phyloP scores from a whole-genome alignment of 2,113 vertebrate species.

The Tachycineta bicolor region DNA sequence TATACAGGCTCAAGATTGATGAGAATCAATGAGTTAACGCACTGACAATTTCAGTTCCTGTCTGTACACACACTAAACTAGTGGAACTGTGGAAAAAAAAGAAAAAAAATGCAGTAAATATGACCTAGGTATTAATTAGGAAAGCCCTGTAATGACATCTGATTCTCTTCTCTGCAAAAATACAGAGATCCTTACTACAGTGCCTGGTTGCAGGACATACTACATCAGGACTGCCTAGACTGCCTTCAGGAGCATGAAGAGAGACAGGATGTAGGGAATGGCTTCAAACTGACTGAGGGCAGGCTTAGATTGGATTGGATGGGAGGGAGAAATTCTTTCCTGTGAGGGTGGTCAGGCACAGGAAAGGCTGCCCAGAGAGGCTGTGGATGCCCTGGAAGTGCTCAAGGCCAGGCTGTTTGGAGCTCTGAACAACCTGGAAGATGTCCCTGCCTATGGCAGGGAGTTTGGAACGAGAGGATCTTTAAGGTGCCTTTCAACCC shows the following conservation, averaged over 20 bases:
- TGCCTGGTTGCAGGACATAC: not conserved
- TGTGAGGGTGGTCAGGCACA: not conserved
- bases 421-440: not conserved
- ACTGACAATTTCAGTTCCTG: not conserved
- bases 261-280: too few relatives aligned
- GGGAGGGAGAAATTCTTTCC: not conserved
- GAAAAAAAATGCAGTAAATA: not conserved
- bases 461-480: not conserved
- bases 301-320: not conserved
- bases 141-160: not conserved
- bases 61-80: not conserved
- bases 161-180: not conserved
- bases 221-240: not conserved
- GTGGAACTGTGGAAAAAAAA: not conserved
- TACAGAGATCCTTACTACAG: not conserved
- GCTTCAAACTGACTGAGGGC: not conserved
- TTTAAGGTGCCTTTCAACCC: not conserved
- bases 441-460: not conserved
- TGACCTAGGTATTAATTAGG: not conserved
- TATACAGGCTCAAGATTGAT: not conserved
- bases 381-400: not conserved
- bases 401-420: not conserved
- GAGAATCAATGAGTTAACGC: not conserved
- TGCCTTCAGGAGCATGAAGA: not conserved
- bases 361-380: not conserved